Evolutionary conservation across 2,113 vertebrate species (phyloP).

Genomic region (Muntiacus reevesi): DNA sequence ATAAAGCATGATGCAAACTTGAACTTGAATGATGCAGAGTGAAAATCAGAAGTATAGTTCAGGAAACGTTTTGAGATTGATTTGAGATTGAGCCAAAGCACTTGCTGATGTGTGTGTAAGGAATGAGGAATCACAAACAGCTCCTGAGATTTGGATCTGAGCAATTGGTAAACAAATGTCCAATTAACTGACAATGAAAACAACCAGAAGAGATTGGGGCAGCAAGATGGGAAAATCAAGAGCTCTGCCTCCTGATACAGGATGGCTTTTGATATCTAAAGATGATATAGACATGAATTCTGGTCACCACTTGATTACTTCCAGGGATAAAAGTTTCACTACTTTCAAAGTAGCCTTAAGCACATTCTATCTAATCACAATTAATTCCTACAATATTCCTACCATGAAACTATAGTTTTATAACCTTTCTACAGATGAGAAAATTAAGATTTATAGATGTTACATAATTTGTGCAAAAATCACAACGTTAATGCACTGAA

Average conservation of each 20-base stretch:
- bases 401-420: not conserved
- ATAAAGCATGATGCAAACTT: not conserved
- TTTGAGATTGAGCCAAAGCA: not conserved
- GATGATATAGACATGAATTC: not conserved
- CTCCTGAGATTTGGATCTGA: not conserved
- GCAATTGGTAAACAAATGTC: not conserved
- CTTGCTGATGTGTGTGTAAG: not conserved
- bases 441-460: not conserved
- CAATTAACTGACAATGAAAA: not conserved
- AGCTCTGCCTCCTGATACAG: not conserved
- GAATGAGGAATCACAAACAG: not conserved
- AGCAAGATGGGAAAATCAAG: not conserved
- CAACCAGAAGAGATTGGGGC: fast-evolving
- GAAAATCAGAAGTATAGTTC: not conserved
- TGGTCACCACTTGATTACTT: not conserved
- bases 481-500: not conserved
- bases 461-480: not conserved
- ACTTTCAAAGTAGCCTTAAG: not conserved
- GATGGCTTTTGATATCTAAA: not conserved
- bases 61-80: not conserved
- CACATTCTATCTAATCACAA: not conserved
- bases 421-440: not conserved
- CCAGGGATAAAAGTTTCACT: not conserved
- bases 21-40: not conserved
- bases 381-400: not conserved